Evolutionary conservation across 2,113 vertebrate species (phyloP).

Genomic region (Crypturellus undulatus): DNA sequence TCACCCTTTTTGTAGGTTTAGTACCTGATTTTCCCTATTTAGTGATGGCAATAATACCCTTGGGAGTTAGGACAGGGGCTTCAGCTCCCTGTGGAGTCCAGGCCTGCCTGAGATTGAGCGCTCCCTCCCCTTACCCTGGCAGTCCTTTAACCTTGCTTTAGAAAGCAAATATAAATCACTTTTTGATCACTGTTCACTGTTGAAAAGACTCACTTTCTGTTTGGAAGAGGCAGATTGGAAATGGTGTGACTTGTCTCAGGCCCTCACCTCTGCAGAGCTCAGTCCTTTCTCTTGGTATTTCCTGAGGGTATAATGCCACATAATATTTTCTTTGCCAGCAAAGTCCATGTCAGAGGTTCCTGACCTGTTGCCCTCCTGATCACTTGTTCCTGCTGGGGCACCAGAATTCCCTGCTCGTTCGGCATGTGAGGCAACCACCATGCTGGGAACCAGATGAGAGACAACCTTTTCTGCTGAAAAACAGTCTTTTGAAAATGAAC

Average conservation of each 20-base stretch:
- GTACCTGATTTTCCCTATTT: neutral
- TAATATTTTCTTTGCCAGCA: neutral
- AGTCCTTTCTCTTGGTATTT: neutral
- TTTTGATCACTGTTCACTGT: neutral
- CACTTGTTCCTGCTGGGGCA: neutral
- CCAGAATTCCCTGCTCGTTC: neutral
- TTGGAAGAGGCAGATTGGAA: neutral
- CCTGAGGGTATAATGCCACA: neutral
- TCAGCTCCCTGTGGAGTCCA: neutral
- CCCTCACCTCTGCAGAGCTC: neutral
- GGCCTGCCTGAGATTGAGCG: fast-evolving
- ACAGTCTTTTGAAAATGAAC: neutral
- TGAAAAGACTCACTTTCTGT: neutral
- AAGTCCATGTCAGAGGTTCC: neutral
- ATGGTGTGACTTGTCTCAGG: neutral
- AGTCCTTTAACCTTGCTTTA: neutral
- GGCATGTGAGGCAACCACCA: neutral
- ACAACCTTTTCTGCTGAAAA: neutral
- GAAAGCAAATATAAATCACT: neutral
- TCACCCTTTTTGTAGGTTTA: neutral
- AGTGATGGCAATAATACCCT: neutral
- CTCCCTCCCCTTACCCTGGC: neutral
- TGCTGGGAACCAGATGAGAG: neutral
- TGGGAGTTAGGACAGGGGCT: neutral
- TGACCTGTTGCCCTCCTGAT: neutral